A percentile compares a stretch with the other conserved stretches of the same genome.
phyloP scores from a whole-genome alignment of 1,140 invertebrate genomes.

The Drosophila grimshawi region DNA sequence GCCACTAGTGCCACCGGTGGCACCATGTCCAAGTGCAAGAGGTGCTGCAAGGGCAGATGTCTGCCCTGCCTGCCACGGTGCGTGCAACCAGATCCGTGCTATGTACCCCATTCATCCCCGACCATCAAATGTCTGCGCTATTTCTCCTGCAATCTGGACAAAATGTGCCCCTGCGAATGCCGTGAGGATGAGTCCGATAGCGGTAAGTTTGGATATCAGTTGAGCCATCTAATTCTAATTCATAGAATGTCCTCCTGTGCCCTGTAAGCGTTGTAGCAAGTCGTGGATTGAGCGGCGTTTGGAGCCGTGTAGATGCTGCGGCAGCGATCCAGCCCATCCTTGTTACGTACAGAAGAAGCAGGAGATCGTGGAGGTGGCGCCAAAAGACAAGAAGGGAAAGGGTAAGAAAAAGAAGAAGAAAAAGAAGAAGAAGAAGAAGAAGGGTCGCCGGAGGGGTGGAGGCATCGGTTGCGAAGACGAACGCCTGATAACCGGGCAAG shows the following conservation, averaged over 20 bases:
- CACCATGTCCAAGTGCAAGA: constrained; percentile 44
- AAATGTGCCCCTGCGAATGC: constrained; percentile 68
- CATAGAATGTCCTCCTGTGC: constrained; percentile 66
- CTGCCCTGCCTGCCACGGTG: constrained; percentile 10
- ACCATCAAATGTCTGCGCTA: constrained; percentile 54
- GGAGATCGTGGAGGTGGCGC: background rate
- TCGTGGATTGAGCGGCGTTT: constrained; percentile 57
- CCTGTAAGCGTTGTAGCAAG: constrained; percentile 29
- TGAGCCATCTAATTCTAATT: too few species aligned
- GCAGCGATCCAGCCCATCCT: constrained; percentile 40
- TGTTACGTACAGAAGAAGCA: constrained; percentile 40
- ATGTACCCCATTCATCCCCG: background rate
- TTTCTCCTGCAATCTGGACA: constrained; percentile 75
- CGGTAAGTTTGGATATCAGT: constrained; percentile 26
- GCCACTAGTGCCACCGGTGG: constrained; percentile 35
- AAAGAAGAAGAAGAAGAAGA: constrained; percentile 10
- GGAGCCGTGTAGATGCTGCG: constrained; percentile 58
- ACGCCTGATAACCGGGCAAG: background rate
- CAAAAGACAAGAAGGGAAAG: background rate
- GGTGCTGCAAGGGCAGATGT: constrained; percentile 16
- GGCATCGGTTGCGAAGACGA: constrained; percentile 1
- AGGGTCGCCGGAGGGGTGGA: constrained; percentile 55
- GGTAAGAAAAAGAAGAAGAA: background rate
- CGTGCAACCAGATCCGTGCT: constrained; percentile 29
- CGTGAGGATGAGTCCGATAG: constrained; percentile 76